Conservation (phyloP, 2,797 vertebrate genomes). For the Phrynocephalus guinanensis region DNA sequence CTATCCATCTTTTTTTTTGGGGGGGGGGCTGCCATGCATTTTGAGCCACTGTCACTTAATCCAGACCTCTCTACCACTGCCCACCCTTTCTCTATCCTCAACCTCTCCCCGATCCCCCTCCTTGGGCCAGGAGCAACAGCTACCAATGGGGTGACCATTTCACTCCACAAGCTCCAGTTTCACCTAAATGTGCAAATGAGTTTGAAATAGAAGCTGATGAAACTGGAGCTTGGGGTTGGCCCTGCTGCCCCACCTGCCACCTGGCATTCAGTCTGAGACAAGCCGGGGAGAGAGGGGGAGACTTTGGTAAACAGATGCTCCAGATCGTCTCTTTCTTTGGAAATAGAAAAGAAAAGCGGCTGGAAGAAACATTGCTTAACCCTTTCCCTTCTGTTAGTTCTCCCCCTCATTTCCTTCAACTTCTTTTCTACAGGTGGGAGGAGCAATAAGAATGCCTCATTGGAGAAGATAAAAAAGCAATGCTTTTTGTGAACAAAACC, state of each 20-base stretch:
- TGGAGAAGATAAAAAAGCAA: neutral
- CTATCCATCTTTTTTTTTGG: too few species aligned
- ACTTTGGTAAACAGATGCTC: neutral
- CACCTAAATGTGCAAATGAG: conserved; percentile 20
- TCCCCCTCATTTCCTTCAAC: neutral
- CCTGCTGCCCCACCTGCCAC: conserved; percentile 4
- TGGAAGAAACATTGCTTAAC: neutral
- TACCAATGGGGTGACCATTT: neutral
- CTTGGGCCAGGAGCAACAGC: neutral
- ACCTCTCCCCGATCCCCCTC: neutral
- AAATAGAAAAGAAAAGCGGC: neutral
- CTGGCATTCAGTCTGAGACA: neutral
- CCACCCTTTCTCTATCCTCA: neutral
- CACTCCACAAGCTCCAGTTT: conserved; percentile 7
- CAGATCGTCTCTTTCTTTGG: neutral
- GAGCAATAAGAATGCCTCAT: too few species aligned
- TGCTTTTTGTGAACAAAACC: neutral
- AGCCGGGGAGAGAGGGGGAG: neutral
- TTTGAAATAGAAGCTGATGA: conserved; percentile 21
- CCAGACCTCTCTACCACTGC: neutral
- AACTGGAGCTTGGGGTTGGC: conserved; percentile 17
- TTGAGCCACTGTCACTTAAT: neutral
- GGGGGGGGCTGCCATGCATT: neutral
- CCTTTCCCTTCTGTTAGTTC: neutral
- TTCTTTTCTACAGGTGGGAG: neutral